Evolutionary conservation across 1,140 invertebrate species (phyloP).

Genomic region (Drosophila saltans): DNA sequence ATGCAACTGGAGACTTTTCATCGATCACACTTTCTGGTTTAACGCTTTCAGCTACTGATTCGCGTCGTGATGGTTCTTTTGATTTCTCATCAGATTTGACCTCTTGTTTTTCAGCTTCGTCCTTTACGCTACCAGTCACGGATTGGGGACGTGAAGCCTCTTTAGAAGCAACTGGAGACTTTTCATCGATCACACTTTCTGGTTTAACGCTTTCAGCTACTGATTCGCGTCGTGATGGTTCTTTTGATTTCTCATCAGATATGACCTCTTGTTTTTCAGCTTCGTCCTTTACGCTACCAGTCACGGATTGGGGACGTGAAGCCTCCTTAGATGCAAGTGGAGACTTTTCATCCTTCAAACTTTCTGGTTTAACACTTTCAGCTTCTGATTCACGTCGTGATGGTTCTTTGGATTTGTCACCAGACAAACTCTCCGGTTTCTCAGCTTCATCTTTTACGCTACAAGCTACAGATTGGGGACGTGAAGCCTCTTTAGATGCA

Average conservation of each 20-base stretch:
- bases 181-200: conserved; percentile 37
- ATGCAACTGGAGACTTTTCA: conserved; percentile 17
- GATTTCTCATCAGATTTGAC: conserved; percentile 8
- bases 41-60: conserved; percentile 27
- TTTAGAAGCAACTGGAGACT: conserved; percentile 32
- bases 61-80: conserved; percentile 26
- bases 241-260: conserved; percentile 1
- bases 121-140: conserved; percentile 26
- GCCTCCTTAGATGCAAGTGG: background rate
- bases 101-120: conserved; percentile 7
- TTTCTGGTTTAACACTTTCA: too few relatives aligned
- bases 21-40: conserved; percentile 26
- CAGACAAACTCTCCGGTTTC: background rate
- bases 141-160: conserved; percentile 38
- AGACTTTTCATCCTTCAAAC: too few relatives aligned
- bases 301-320: conserved; percentile 33
- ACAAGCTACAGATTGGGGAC: conserved; percentile 29
- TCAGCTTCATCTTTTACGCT: conserved; percentile 28
- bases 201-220: conserved; percentile 3
- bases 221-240: conserved; percentile 5
- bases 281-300: conserved; percentile 28
- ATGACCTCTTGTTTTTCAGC: background rate
- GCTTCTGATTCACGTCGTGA: too few relatives aligned
- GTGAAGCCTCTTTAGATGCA: conserved; percentile 39
- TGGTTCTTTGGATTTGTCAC: conserved; percentile 18